Evolutionary conservation across 2,888 invertebrate species (phyloP).

Genomic region (Apodemia mormo): DNA sequence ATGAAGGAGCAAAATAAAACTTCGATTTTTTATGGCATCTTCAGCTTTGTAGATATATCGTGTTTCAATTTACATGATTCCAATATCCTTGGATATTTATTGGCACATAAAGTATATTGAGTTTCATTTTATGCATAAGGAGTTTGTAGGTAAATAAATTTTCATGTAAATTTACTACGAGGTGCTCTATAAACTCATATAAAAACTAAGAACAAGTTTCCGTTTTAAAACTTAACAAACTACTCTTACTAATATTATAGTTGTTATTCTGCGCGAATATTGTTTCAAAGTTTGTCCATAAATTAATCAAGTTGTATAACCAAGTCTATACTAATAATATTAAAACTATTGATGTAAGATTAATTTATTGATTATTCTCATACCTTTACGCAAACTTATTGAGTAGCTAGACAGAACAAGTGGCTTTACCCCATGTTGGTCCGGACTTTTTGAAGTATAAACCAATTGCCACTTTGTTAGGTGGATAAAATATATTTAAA

Average conservation of each 20-base stretch:
- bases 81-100: constrained; percentile 29
- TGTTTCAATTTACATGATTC: constrained; percentile 30
- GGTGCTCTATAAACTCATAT: not conserved
- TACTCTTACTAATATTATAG: not conserved
- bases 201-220: not conserved
- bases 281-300: not conserved
- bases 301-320: not conserved
- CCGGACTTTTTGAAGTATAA: too few species aligned
- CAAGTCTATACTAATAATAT: not conserved
- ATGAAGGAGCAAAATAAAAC: too few species aligned
- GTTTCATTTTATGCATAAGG: not conserved
- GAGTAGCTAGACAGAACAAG: too few species aligned
- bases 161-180: not conserved
- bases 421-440: too few species aligned
- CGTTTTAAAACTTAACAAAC: not conserved
- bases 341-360: not conserved
- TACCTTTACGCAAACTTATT: not conserved
- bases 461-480: too few species aligned
- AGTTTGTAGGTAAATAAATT: not conserved
- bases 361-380: not conserved
- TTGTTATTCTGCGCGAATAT: constrained; percentile 3
- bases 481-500: too few species aligned
- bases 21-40: not conserved
- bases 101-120: constrained; percentile 22
- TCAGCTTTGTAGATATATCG: constrained; percentile 12